These are phyloP conservation scores for Amazonetta brasiliensis DNA, from an alignment of 2,797 vertebrate genomes.

Conservation along the genomic window DNA sequence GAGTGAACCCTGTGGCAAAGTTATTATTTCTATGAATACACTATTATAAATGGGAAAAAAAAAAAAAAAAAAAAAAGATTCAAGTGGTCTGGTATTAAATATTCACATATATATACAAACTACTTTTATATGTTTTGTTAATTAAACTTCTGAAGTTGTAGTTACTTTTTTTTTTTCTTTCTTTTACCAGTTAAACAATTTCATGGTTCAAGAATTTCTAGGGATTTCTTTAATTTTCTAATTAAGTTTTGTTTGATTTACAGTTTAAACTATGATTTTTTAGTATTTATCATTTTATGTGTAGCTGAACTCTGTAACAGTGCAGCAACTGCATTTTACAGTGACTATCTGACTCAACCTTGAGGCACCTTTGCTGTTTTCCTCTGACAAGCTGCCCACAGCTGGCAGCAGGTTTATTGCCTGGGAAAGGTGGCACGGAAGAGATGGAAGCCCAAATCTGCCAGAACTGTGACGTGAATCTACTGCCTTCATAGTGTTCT, in stretches of 20 bases:
- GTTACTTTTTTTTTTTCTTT: not conserved
- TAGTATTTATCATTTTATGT: not conserved
- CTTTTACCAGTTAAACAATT: not conserved
- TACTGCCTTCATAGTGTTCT: not conserved
- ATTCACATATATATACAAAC: not conserved
- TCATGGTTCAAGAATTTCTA: not conserved
- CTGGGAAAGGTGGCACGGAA: not conserved
- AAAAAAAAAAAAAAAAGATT: too few relatives aligned
- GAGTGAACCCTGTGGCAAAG: not conserved
- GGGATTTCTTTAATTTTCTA: not conserved
- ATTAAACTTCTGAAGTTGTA: not conserved
- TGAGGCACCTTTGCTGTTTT: not conserved
- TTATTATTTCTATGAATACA: not conserved
- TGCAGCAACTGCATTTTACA: not conserved
- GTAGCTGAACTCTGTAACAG: not conserved
- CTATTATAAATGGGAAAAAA: not conserved
- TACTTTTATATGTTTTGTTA: not conserved
- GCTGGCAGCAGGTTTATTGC: fast-evolving
- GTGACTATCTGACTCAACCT: not conserved
- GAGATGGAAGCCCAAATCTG: not conserved
- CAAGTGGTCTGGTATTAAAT: not conserved
- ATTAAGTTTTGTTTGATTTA: not conserved
- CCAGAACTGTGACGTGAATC: not conserved
- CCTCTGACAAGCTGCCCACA: not conserved
- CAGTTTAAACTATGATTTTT: not conserved